phyloP scores from a whole-genome alignment of 2,113 vertebrate genomes.

The Antigone vipio region DNA sequence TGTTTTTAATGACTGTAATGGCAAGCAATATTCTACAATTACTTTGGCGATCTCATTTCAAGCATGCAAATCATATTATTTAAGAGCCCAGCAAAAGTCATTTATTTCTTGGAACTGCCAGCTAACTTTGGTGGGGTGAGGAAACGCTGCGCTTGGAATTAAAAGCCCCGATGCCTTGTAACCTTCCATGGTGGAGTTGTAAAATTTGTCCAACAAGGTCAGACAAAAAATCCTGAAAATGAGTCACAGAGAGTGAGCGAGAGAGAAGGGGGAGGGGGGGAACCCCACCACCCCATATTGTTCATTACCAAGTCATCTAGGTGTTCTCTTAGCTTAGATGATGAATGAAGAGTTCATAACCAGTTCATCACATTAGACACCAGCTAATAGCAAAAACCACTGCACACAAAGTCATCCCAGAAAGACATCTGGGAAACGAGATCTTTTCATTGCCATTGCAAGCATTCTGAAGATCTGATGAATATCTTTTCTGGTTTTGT shows the following conservation, averaged over 20 bases:
- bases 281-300: background rate
- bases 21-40: slow-evolving; percentile 79
- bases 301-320: background rate
- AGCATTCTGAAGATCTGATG: background rate
- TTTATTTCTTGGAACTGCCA: slow-evolving; percentile 73
- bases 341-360: background rate
- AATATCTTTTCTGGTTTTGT: background rate
- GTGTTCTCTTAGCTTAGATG: background rate
- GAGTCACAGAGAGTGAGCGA: background rate
- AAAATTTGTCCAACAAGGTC: slow-evolving; percentile 57
- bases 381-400: background rate
- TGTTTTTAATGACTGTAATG: slow-evolving; percentile 79
- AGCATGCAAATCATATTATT: slow-evolving; percentile 79
- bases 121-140: slow-evolving; percentile 59
- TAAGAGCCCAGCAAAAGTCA: slow-evolving; percentile 73
- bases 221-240: slow-evolving; percentile 30
- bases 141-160: background rate
- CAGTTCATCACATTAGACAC: background rate
- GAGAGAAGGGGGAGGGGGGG: no score
- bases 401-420: background rate
- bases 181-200: background rate
- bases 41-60: slow-evolving; percentile 77
- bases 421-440: background rate
- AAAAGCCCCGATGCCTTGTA: slow-evolving; percentile 40
- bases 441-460: background rate